Base-by-base conservation (phyloP, 2,113 vertebrate species). In the Oceanites oceanicus region DNA sequence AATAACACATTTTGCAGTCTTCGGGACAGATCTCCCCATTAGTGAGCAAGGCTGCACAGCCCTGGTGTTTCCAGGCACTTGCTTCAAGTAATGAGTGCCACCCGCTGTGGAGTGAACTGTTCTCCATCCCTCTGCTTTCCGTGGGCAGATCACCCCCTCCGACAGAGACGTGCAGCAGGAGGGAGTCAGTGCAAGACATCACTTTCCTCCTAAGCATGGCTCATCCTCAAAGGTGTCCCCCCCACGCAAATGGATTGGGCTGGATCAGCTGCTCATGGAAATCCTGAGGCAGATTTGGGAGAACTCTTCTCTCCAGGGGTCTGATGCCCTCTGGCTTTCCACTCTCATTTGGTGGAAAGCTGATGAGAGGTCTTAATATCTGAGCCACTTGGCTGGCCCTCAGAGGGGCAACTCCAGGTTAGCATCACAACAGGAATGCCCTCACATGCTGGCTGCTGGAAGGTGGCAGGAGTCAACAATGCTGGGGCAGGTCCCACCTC, bases 361-460 rank as follows among this genome's bases (percentile, higher is more conserved):
- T 45, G 21, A 52, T 53, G 40, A 68, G 53, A 49, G 19, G 15
- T 55, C 77, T 76, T 72, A 56, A 11, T 50, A 55, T 49, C n/a
- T 61, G 17, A 77, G 17, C 13, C 21, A 27, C 32, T 63, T 80
- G 27, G 3, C 27, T 75, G 62, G 19, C 14, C 15, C 52, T 84
- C n/a, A 49, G 56, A 71, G 10, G 9, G 8, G 3, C 9, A 18
- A 6, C 34, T 56, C 15, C 29, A 52, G 27, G 26, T 72, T 30
- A 53, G 23, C 23, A 36, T 76, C 58, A 13, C 2, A 3, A 21
- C 32, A 30, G 10, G 6, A 58, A 15, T 19, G 16, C 49, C 34
- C 8, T 50, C 53, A 42, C 2, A 1, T 19, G 19, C 32, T 55
- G 72, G 4, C 52, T 83, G 25, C 38, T 0, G 0, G 3, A 10